Base-by-base conservation (phyloP, 2,797 vertebrate genomes). In the Falco berigora region DNA sequence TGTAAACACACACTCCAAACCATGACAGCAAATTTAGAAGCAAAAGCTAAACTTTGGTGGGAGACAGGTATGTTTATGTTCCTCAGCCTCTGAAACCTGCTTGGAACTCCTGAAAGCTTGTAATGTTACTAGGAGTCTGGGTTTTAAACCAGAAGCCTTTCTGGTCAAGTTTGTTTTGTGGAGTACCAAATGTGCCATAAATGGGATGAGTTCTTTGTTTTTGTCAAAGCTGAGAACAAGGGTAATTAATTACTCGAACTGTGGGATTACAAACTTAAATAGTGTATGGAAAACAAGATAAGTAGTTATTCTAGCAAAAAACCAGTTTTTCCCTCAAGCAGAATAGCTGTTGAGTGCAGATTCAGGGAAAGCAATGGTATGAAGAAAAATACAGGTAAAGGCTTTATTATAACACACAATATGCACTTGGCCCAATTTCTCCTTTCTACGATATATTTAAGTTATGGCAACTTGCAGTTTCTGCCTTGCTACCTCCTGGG, bases 351-450 rank as follows among this genome's bases (percentile, higher is more conserved):
- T 42, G 46, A 61, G 19, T 77, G 22, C 62, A 74, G 46, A 22
- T 75, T 79, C 23, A 34, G 52, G 56, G 44, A 92, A 92, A 61
- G 62, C 59, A 85, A 24, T 74, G 23, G 10, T 78, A 42, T 46
- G 36, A 89, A 63, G 44, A 76, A 44, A 85, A 87, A 92, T 89
- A 64, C 6, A 74, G 56, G 61, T 86, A 59, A 61, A 72, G 42
- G 32, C 46, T 61, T 88, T n/a, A 14, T 93, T 74, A 28, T 78
- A 82, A 56, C 13, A 27, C 76, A 30, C 10, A 17, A 3, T 62
- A 44, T 64, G 49, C 52, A 71, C 64, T 89, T 95, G 94, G 78
- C 86, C 94, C 84, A 53, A 3, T 96, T 96, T 92, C 49, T 87
- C 24, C 14, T 89, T 79, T 71, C 36, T 17, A 11, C 12, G 14